These are phyloP conservation scores for Zaprionus davidi DNA, from an alignment of 1,140 invertebrate species.

Conservation along the genomic window DNA sequence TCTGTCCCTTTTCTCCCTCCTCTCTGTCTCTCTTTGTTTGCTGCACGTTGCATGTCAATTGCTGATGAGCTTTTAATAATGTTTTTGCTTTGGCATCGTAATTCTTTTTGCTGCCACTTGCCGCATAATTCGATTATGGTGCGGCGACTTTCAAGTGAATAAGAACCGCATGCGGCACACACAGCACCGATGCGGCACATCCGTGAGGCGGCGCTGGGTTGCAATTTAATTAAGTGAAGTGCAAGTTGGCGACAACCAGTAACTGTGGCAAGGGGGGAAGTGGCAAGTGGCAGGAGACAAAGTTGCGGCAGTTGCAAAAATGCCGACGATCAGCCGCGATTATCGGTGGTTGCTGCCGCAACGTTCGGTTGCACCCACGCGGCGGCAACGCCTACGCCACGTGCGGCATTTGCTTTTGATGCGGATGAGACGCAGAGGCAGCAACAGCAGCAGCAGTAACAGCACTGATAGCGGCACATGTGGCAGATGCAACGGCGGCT, in stretches of 20 bases:
- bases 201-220: constrained; percentile 69
- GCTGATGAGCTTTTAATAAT: constrained; percentile 82
- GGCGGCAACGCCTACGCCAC: constrained; percentile 47
- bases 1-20: constrained; percentile 20
- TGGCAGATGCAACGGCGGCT: background rate
- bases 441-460: background rate
- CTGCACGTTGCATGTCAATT: constrained; percentile 68
- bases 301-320: constrained; percentile 58
- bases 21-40: background rate
- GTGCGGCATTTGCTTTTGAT: constrained; percentile 72
- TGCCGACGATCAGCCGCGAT: constrained; percentile 74
- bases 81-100: constrained; percentile 75
- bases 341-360: constrained; percentile 52
- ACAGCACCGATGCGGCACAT: constrained; percentile 46
- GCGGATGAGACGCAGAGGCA: constrained; percentile 9
- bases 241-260: constrained; percentile 51
- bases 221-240: constrained; percentile 81
- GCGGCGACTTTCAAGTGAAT: constrained; percentile 72
- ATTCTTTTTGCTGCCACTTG: constrained; percentile 70
- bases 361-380: constrained; percentile 51
- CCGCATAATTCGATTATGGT: constrained; percentile 78
- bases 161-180: constrained; percentile 12
- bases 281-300: constrained; percentile 18
- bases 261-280: background rate
- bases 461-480: background rate